Evolutionary conservation across 2,113 vertebrate genomes (phyloP), one percentile per base, ranked within the genome.

Genomic region (Cottus gobio): DNA sequence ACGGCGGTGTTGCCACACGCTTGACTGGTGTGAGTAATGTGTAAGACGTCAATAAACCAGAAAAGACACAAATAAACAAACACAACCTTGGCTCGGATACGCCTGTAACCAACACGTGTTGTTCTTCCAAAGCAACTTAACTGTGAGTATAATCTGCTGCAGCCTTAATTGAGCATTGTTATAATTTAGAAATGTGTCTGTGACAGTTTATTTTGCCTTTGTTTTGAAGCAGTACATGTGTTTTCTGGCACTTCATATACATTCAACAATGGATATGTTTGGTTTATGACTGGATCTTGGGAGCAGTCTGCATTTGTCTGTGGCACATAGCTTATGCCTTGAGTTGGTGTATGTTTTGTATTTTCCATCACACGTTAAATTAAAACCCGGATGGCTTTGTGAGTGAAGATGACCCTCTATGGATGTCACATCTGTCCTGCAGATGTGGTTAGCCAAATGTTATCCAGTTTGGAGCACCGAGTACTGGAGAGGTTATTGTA

Each of bases 1-100:
- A 77, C 70, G 71, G 75, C 37, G 79, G 60, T 68, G 82, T 84
- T 85, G 78, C n/a, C 86, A 83, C 81, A 83, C 66, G 81, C 64
- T 26, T 44, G 72, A 26, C 69, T 85, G 73, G 48, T 61, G 85
- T 60, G 78, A 88, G 77, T 77, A 62, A 78, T 88, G 80, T 81
- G 80, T 62, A 30, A 84, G 70, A 84, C 79, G 73, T 8, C 63
- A 88, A 90, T 50, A 87, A 75, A 77, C 61, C 71, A 37, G 58
- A 22, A 36, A 37, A 36, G 7, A 56, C 70, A 79, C 76, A 34
- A n/a, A 71, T 36, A 86, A 79, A 66, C 36, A 84, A 76, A 50
- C 20, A 68, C 12, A 57, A 42, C 50, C 70, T 31, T 22, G 60
- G 28, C 15, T 13, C 39, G 24, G 67, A 37, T 0, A 1, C 7